A percentile compares a stretch with the other conserved stretches of the same genome.
These are phyloP conservation scores for Hylaeus volcanicus DNA, from an alignment of 1,140 invertebrate species.

Conservation along the genomic window DNA sequence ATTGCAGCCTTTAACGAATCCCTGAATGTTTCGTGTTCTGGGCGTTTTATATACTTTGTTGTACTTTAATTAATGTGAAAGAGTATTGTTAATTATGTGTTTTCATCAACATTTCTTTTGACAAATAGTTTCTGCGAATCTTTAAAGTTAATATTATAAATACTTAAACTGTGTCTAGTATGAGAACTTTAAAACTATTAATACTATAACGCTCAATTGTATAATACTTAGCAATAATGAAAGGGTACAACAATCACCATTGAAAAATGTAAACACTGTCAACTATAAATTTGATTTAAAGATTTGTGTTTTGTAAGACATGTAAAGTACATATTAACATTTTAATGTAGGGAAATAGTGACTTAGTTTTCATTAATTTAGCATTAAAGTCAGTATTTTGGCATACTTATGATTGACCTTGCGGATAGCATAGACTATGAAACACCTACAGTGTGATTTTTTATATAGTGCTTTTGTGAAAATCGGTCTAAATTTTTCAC, in stretches of 20 bases:
- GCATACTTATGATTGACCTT: background rate
- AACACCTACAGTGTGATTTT: slow-evolving; percentile 29
- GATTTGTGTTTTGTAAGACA: background rate
- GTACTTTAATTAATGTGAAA: background rate
- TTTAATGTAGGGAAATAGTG: background rate
- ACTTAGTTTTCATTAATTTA: background rate
- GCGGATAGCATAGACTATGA: slow-evolving; percentile 32
- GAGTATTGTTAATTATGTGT: slow-evolving; percentile 9
- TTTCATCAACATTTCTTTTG: background rate
- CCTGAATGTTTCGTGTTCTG: slow-evolving; percentile 1
- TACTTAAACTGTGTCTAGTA: background rate
- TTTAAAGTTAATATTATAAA: background rate
- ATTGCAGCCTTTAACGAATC: background rate
- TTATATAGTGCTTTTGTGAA: slow-evolving; percentile 8
- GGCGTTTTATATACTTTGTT: background rate
- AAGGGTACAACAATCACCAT: background rate
- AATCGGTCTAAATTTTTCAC: slow-evolving; percentile 19
- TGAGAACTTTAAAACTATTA: background rate
- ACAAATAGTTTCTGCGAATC: background rate
- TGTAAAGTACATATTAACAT: background rate
- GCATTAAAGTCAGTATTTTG: background rate
- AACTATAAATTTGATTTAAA: background rate
- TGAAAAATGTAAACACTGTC: slow-evolving; percentile 1
- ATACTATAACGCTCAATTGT: background rate
- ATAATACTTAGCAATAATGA: background rate